Conservation (phyloP, 2,113 vertebrate genomes). For the Empidonax alnorum region DNA sequence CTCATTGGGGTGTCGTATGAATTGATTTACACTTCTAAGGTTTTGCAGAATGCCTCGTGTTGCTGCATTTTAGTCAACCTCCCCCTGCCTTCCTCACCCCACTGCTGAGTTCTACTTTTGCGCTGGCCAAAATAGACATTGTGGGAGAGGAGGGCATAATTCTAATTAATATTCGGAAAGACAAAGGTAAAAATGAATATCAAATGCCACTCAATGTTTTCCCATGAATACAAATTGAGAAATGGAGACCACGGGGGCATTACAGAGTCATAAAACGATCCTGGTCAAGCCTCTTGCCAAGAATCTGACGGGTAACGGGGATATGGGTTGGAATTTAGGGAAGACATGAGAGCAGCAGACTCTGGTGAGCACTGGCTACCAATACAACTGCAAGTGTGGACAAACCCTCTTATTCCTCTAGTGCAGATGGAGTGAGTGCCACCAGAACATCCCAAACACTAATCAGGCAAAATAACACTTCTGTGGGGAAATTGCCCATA, state of each 20-base stretch:
- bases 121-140: neutral
- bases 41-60: neutral
- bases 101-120: neutral
- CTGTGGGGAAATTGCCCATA: neutral
- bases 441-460: neutral
- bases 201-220: neutral
- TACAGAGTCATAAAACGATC: neutral
- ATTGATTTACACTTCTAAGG: neutral
- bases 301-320: neutral
- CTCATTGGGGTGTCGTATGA: neutral
- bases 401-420: neutral
- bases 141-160: neutral
- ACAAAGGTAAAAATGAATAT: neutral
- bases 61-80: neutral
- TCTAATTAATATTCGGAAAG: neutral
- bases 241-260: neutral
- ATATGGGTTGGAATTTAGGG: neutral
- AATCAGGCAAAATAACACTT: neutral
- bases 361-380: neutral
- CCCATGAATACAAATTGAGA: neutral
- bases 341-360: neutral
- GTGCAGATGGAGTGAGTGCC: neutral
- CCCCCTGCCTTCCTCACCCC: accelerated
- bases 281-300: neutral
- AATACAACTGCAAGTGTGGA: neutral